Conservation (phyloP, 2,888 invertebrate species). For the Tribolium freemani region DNA sequence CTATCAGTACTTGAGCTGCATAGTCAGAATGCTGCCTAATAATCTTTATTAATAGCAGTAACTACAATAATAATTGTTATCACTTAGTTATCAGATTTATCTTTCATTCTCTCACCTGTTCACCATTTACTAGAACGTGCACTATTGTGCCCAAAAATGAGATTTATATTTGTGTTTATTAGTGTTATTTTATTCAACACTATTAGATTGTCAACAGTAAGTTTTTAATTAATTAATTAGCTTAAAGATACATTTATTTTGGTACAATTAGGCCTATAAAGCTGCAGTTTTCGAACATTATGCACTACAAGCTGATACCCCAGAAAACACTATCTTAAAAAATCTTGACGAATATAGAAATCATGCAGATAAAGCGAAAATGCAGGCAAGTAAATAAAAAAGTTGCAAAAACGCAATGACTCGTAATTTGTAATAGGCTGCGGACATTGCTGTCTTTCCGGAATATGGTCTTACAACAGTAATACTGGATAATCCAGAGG, state of each 20-base stretch:
- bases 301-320: slow-evolving; percentile 1
- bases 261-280: slow-evolving; percentile 49
- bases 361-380: slow-evolving; percentile 46
- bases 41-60: too few relatives aligned
- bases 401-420: background rate
- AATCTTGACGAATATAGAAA: slow-evolving; percentile 52
- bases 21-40: too few relatives aligned
- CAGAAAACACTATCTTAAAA: slow-evolving; percentile 5
- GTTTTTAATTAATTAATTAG: too few relatives aligned
- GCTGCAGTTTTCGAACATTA: slow-evolving; percentile 54
- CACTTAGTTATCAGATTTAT: too few relatives aligned
- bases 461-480: slow-evolving; percentile 56
- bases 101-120: too few relatives aligned
- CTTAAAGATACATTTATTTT: background rate
- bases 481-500: slow-evolving; percentile 41
- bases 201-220: too few relatives aligned
- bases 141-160: too few relatives aligned
- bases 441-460: slow-evolving; percentile 55
- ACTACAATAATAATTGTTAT: too few relatives aligned
- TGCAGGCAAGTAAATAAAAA: slow-evolving; percentile 30
- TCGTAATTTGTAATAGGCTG: slow-evolving; percentile 30
- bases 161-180: too few relatives aligned
- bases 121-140: too few relatives aligned
- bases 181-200: too few relatives aligned
- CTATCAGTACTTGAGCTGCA: too few relatives aligned